phyloP scores from a whole-genome alignment of 2,797 vertebrate species.

The Coreius guichenoti region DNA sequence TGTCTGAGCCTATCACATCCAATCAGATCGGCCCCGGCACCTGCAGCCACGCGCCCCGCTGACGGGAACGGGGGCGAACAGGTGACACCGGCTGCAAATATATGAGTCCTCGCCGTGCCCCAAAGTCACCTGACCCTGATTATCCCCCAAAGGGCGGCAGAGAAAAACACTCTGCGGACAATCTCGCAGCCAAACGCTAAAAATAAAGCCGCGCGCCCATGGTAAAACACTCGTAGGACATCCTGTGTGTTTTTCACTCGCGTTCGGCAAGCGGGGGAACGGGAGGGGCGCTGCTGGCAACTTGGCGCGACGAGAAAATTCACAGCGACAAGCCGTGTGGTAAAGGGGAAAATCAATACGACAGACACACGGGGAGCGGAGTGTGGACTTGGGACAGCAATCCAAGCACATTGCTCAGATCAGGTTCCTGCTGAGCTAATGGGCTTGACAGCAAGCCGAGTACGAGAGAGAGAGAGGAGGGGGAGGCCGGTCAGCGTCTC shows the following conservation, averaged over 20 bases:
- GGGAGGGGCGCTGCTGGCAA: slow-evolving; percentile 80
- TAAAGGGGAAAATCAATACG: slow-evolving; percentile 97
- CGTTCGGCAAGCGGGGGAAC: slow-evolving; percentile 28
- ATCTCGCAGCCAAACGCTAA: slow-evolving; percentile 55
- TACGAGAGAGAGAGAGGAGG: slow-evolving; percentile 64
- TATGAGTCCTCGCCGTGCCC: slow-evolving; percentile 60
- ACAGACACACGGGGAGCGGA: slow-evolving; percentile 94
- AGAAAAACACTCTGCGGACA: slow-evolving; percentile 50
- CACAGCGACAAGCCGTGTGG: slow-evolving; percentile 95
- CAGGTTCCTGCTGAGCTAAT: slow-evolving; percentile 89
- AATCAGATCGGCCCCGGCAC: slow-evolving; percentile 84
- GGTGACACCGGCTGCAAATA: slow-evolving; percentile 82
- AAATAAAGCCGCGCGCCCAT: slow-evolving; percentile 66
- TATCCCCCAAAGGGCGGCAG: slow-evolving; percentile 61
- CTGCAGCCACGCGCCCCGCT: slow-evolving; percentile 82
- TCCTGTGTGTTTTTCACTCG: neutral
- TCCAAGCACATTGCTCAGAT: slow-evolving; percentile 98
- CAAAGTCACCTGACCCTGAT: slow-evolving; percentile 66
- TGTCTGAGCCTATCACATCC: slow-evolving; percentile 85
- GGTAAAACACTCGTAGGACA: slow-evolving; percentile 45
- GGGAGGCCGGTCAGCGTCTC: slow-evolving; percentile 66
- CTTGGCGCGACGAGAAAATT: slow-evolving; percentile 91
- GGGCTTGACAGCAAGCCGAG: slow-evolving; percentile 88
- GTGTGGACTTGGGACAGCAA: slow-evolving; percentile 97
- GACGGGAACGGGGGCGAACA: slow-evolving; percentile 73